Percentiles rank a stretch among this genome's conserved stretches.
phyloP scores from a whole-genome alignment of 2,797 vertebrate genomes.

The Cossypha niveicapilla region DNA sequence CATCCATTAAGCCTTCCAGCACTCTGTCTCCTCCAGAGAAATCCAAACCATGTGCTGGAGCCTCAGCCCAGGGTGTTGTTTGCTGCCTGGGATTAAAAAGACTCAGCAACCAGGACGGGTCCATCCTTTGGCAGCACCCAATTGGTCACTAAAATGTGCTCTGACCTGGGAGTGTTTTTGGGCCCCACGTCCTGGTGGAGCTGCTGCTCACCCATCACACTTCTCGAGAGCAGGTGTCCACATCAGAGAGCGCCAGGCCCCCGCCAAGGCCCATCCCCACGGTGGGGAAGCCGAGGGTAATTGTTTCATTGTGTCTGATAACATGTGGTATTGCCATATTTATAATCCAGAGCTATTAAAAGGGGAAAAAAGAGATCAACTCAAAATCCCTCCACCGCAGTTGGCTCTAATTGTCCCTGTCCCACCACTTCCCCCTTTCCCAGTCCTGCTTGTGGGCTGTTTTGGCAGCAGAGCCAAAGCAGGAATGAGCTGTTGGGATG shows the following conservation, averaged over 20 bases:
- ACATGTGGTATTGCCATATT: conserved; percentile 61
- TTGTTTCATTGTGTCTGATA: conserved; percentile 63
- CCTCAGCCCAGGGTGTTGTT: background rate
- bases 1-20: background rate
- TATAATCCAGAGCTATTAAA: conserved; percentile 46
- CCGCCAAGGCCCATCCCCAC: background rate
- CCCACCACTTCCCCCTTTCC: conserved; percentile 52
- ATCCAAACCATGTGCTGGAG: background rate
- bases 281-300: conserved; percentile 29
- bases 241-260: conserved; percentile 45
- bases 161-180: background rate
- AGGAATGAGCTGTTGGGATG: conserved; percentile 48
- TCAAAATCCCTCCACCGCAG: conserved; percentile 35
- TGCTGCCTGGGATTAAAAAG: background rate
- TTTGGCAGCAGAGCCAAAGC: conserved; percentile 22
- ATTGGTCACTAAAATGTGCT: background rate
- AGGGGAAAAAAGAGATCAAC: conserved; percentile 47
- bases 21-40: background rate
- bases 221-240: conserved; percentile 52
- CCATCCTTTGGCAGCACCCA: conserved; percentile 29
- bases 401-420: conserved; percentile 64
- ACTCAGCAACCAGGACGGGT: background rate
- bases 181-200: conserved; percentile 28
- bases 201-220: conserved; percentile 28
- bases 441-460: conserved; percentile 34